Conservation (phyloP, 2,113 vertebrate species). For the Nothocercus julius region DNA sequence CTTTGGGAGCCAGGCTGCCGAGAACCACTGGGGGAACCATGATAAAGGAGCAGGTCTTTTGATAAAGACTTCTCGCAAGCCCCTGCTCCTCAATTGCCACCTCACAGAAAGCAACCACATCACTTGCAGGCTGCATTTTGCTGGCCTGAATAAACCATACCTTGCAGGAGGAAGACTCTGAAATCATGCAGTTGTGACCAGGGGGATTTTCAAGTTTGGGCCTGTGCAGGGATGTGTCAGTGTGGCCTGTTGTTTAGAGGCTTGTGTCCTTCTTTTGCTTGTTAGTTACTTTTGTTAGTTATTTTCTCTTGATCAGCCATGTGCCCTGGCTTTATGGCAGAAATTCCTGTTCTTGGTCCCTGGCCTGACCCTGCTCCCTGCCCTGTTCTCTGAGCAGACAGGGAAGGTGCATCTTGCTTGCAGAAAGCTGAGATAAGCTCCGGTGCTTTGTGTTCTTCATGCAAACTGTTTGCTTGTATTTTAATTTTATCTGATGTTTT, state of each 20-base stretch:
- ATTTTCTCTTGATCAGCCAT: not conserved
- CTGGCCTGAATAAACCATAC: not conserved
- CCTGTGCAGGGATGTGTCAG: not conserved
- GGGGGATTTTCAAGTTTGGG: not conserved
- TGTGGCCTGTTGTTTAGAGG: not conserved
- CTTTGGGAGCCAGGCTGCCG: too few species aligned
- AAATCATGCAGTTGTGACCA: not conserved
- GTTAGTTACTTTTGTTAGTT: not conserved
- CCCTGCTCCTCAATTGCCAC: too few species aligned
- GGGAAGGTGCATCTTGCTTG: not conserved
- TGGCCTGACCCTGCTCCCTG: not conserved
- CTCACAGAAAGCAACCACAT: not conserved
- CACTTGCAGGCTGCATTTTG: not conserved
- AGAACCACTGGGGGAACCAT: too few species aligned
- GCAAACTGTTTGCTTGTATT: not conserved
- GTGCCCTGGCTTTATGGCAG: not conserved
- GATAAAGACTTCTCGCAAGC: too few species aligned
- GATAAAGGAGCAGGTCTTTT: too few species aligned
- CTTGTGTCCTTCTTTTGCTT: not conserved
- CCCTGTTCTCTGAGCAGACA: not conserved
- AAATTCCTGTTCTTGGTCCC: not conserved
- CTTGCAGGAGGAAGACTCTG: not conserved
- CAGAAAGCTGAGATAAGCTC: not conserved
- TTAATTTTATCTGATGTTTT: not conserved
- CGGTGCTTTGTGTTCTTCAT: not conserved